Evolutionary conservation across 2,888 invertebrate genomes (phyloP), one percentile per base, ranked within the genome.

Genomic region (Chrysolina americana): DNA sequence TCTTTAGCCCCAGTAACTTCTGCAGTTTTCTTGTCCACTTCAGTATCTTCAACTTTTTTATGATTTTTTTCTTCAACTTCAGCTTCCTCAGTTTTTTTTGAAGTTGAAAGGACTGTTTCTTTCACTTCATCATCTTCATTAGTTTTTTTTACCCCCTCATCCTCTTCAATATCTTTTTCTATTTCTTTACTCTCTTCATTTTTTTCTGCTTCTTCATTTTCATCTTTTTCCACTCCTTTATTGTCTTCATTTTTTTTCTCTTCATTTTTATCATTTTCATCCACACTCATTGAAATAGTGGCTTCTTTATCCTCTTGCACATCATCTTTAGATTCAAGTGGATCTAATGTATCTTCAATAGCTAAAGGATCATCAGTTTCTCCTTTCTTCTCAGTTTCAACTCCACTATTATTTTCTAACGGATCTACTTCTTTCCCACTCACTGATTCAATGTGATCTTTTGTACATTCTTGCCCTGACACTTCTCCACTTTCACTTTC

Each of bases 161-260:
- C 41, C 15, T 70, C 41, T 68, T n/a, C 47, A 21, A 66, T 21
- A 23, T 53, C 21, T 9, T 71, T 64, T 15, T 56, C 53, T 4
- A 13, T 17, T 4, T 44, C 71, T 28, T 63, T 23, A 19, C 9
- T 19, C 50, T 17, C 36, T 28, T 66, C 28, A n/a, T 59, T 36
- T 50, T 65, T 50, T 68, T 36, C 68, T 19, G 15, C 13, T 74
- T 19, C 36, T 36, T 36, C 8, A 36, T 6, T 36, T 28, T 15
- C 41, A 17, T 70, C 23, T 44, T 72, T 68, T 2, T 62, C 68
- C n/a, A 15, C 23, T 1, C 15, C 69, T n/a, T 53, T 15, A 5
- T 74, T 56, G 9, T 1, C 36, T 19, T 11, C 70, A 64, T n/a
- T 17, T 41, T 66, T 41, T 15, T 56, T 56, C 48, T 65, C 63